Base-by-base conservation (phyloP, 2,888 invertebrate species). In the Shargacucullia verbasci region DNA sequence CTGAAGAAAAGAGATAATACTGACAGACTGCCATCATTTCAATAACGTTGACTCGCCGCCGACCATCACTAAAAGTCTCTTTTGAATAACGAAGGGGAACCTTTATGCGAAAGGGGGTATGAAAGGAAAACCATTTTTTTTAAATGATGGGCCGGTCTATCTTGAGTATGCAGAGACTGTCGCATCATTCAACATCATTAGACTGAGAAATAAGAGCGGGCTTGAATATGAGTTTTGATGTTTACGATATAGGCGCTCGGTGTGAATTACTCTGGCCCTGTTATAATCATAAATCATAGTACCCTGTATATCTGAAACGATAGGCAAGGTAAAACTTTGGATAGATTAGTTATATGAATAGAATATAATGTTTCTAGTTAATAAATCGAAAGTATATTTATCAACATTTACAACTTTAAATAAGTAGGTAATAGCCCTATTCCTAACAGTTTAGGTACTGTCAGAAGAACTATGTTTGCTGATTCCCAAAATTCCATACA, bases 131-230 rank as follows among this genome's bases (percentile, higher is more conserved):
- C 84, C 87, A 88, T 88, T 90, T 91, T 88, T n/a, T 89, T 86
- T 79, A 85, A 89, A 90, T 88, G 87, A 88, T 86, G 86, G 82
- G 76, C 78, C 79, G 83, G 82, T 73, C 82, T 87, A 88, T 87
- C 88, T 87, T 90, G 86, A 88, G 89, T 89, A 89, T 90, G 86
- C 88, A 86, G 81, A 80, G 85, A 73, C 85, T 82, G 86, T 86
- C 86, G 87, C 88, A 86, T 85, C 89, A 88, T 90, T 90, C 89
- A 89, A 90, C 89, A 87, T 90, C 90, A 91, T 92, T 91, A 90
- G 84, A 84, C 84, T 78, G 82, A 76, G 82, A 84, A 87, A 88
- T 86, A 87, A 85, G 77, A 83, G 78, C 78, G 61, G 60, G 65
- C 71, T 62, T 86, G 84, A 87, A 87, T 87, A 60, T 63, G 83